Evolutionary conservation across 2,797 vertebrate species (phyloP), one percentile per base, ranked within the genome.

Genomic region (Spinus pinus): DNA sequence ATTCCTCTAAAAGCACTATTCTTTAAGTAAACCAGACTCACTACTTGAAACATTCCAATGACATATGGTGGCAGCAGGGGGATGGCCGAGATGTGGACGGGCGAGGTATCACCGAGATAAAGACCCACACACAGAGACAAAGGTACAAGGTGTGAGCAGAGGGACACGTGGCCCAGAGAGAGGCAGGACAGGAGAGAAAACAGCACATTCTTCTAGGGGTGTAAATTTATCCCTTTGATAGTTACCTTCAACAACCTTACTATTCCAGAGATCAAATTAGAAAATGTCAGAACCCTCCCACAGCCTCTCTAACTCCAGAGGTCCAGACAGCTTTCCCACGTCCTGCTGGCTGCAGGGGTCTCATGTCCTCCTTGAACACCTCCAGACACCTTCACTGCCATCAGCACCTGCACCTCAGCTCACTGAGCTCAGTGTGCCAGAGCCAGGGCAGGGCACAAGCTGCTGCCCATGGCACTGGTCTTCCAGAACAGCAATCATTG

Each of bases 31-130:
- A 96, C 95, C 95, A 96, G 93, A 96, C 96, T 96, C 82, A 39
- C 95, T 95, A 96, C 95, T 96, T 95, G 96, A 96, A 96, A 96
- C 96, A 96, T 96, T 96, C 96, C 96, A 95, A 88, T 94, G 95
- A 95, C 91, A 90, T 93, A 94, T 84, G 90, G 95, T 94, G 94
- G 94, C 94, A 96, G 94, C 90, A 86, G 90, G 90, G 90, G 91
- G 66, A 96, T 91, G 85, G 94, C 90, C 0, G 1, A 65, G 90
- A 90, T 51, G 84, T 2, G 4, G 72, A 79, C 0, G 3, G 56
- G 82, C 10, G 5, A 81, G 61, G 85, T 81, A 86, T 90, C 90
- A 86, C 75, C 0, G 2, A 94, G 91, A 93, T 90, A 95, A 78
- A 69, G 71, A 75, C 77, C 21, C 65, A 23, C 65, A n/a, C 81